These are phyloP conservation scores for Hoplodrina ambigua DNA, from an alignment of 2,888 invertebrate genomes.

Conservation along the genomic window DNA sequence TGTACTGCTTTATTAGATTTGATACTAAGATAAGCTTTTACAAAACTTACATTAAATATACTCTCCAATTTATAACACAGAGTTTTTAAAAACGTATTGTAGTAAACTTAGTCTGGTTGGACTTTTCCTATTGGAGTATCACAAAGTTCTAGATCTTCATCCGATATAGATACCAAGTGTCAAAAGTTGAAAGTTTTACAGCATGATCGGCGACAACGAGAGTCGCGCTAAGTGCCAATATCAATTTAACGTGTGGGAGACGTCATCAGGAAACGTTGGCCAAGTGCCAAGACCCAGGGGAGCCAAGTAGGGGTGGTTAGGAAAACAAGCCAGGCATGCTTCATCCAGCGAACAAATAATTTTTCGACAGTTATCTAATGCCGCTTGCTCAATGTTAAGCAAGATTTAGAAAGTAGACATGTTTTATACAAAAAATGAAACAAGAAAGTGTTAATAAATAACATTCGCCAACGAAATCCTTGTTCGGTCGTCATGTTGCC, in stretches of 20 bases:
- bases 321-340: conserved; percentile 75
- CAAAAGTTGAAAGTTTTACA: conserved; percentile 71
- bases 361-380: conserved; percentile 62
- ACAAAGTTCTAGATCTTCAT: conserved; percentile 37
- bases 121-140: conserved; percentile 16
- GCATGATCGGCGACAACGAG: conserved; percentile 72
- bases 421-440: conserved; percentile 30
- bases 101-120: conserved; percentile 26
- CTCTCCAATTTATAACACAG: not conserved
- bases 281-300: conserved; percentile 71
- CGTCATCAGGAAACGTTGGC: conserved; percentile 80
- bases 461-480: conserved; percentile 36
- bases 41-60: not conserved
- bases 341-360: conserved; percentile 66
- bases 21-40: not conserved
- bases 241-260: conserved; percentile 83
- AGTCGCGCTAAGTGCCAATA: conserved; percentile 81
- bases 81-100: conserved; percentile 2
- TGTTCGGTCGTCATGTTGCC: conserved; percentile 28
- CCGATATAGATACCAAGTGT: conserved; percentile 46
- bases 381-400: conserved; percentile 50
- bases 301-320: conserved; percentile 74
- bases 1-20: not conserved
- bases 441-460: conserved; percentile 39
- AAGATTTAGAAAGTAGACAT: conserved; percentile 38